Evolutionary conservation across 1,140 invertebrate genomes (phyloP), one percentile per base, ranked within the genome.

Genomic region (Capitella teleta): DNA sequence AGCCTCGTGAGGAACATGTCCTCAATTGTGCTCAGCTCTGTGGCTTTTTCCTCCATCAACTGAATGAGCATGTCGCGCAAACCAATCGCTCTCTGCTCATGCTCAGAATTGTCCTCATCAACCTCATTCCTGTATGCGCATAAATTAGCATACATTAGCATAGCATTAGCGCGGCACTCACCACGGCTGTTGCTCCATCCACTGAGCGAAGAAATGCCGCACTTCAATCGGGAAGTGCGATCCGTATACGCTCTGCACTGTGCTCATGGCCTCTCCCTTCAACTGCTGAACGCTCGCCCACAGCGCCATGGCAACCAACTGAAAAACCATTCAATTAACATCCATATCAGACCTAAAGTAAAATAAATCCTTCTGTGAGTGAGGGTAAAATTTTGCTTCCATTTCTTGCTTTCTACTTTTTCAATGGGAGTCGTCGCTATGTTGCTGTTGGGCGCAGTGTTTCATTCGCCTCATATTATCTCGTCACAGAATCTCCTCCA

Each of bases 201-300:
- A 93, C 57, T 79, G 73, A 0, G 87, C 84, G 44, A 91, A 73
- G 61, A 85, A 86, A 62, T 88, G 86, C 3, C 89, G 75, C 0
- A 93, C 87, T 76, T 92, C 88, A 24, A 92, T 87, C 0, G 88
- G 87, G 67, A 93, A 92, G 59, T 85, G 79, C 38, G 87, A 82
- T 2, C 81, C 82, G 68, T 90, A 90, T n/a, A 86, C 78, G 0
- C 78, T 76, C 23, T 82, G 79, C 5, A 91, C 81, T 73, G 87
- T 79, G 54, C 84, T 79, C 52, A 88, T 67, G 36, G 80, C 77
- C 38, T 86, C 82, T n/a, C 78, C 78, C 2, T 81, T 81, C 55
- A 90, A 72, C 57, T 83, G 81, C 67, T 90, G 86, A 16, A 85
- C 81, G 74, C 86, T 82, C 6, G 81, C 77, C 87, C 87, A 93